Percentiles rank a stretch among this genome's conserved stretches.
These are phyloP conservation scores for Poeciliopsis presidionis DNA, from an alignment of 2,797 vertebrate genomes.

Conservation along the genomic window DNA sequence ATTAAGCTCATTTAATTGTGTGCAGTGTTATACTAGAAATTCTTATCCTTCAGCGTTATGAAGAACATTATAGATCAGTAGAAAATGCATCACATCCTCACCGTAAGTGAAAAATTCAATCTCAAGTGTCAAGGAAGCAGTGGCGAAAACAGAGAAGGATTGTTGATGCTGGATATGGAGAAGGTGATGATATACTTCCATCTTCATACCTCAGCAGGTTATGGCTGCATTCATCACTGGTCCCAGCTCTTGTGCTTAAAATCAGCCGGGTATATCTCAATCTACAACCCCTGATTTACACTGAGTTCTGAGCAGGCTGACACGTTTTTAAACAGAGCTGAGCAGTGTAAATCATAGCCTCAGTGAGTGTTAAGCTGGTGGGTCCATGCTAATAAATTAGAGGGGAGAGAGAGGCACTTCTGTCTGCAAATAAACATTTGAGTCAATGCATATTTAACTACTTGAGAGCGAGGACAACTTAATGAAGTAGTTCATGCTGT, in stretches of 20 bases:
- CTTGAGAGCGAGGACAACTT: neutral
- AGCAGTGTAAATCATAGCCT: conserved; percentile 68
- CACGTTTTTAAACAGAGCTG: conserved; percentile 73
- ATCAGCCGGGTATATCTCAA: conserved; percentile 74
- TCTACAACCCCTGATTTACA: conserved; percentile 74
- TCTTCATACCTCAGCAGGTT: conserved; percentile 77
- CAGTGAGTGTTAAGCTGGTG: conserved; percentile 41
- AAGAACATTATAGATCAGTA: conserved; percentile 10
- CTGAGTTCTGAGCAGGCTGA: conserved; percentile 57
- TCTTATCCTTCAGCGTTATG: conserved; percentile 7
- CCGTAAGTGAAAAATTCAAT: conserved; percentile 35
- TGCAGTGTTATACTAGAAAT: conserved; percentile 13
- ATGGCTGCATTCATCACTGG: conserved; percentile 74
- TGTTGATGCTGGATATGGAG: conserved; percentile 58
- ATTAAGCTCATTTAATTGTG: conserved; percentile 8
- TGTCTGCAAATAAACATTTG: conserved; percentile 46
- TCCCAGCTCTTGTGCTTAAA: conserved; percentile 63
- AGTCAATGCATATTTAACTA: neutral
- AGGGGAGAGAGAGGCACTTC: conserved; percentile 16
- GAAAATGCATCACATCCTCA: conserved; percentile 15
- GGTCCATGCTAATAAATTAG: conserved; percentile 47
- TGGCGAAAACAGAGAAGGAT: conserved; percentile 54
- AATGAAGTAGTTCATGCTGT: conserved; percentile 9
- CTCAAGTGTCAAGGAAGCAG: conserved; percentile 23
- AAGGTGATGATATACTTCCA: conserved; percentile 70